Percentiles rank a stretch among this genome's conserved stretches.
Evolutionary conservation across 2,797 vertebrate genomes (phyloP).

Genomic region (Chromis chromis): DNA sequence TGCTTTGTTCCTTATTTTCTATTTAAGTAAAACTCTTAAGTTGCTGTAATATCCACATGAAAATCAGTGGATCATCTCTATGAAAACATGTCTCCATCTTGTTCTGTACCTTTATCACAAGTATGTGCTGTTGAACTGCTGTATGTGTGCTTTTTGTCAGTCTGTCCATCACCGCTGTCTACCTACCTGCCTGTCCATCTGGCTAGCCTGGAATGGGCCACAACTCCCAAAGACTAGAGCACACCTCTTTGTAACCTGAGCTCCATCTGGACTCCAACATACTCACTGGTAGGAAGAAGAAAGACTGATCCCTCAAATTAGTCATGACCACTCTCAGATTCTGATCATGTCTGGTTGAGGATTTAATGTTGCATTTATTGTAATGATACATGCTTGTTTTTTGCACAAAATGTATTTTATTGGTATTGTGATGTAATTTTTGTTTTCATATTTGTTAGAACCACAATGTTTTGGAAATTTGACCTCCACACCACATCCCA

Average conservation of each 20-base stretch:
- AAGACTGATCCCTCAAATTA: not conserved
- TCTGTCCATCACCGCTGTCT: constrained; percentile 74
- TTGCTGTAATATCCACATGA: not conserved
- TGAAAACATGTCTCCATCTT: not conserved
- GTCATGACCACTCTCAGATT: not conserved
- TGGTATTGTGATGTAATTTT: not conserved
- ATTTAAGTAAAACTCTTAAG: too few relatives aligned
- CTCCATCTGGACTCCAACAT: constrained; percentile 80
- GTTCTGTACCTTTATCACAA: constrained; percentile 49
- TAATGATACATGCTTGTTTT: not conserved
- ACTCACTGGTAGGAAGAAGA: constrained; percentile 70
- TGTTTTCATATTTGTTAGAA: constrained; percentile 65
- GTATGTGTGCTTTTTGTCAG: constrained; percentile 75
- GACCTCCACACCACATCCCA: constrained; percentile 99
- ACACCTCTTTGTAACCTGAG: constrained; percentile 84
- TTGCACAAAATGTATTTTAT: not conserved
- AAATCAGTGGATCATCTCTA: not conserved
- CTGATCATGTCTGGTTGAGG: not conserved
- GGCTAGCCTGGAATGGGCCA: constrained; percentile 96
- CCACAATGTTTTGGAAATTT: constrained; percentile 99
- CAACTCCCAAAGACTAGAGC: constrained; percentile 89
- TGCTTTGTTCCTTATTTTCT: too few relatives aligned
- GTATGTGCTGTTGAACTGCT: constrained; percentile 79
- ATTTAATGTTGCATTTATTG: not conserved
- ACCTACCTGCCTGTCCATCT: constrained; percentile 66